Conservation (phyloP, 2,113 vertebrate species). For the Anguilla japonica region DNA sequence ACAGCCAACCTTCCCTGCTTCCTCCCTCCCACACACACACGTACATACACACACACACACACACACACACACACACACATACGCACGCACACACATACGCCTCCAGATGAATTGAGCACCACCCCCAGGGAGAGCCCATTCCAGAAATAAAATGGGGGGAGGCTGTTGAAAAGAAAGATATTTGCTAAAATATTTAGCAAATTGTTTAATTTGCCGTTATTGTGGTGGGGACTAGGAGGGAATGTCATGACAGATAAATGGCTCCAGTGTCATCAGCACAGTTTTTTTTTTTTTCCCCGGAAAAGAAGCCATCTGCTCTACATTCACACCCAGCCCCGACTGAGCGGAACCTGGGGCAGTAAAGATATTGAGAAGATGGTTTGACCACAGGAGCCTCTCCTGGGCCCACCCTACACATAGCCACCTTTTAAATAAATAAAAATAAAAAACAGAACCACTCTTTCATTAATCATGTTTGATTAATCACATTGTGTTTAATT, state of each 20-base stretch:
- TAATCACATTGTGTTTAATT: neutral
- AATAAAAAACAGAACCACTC: neutral
- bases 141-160: too few species aligned
- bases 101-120: constrained; percentile 20
- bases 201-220: constrained; percentile 23
- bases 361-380: too few species aligned
- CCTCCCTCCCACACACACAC: neutral
- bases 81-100: too few species aligned
- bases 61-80: too few species aligned
- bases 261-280: constrained; percentile 1
- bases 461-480: neutral
- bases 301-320: constrained; percentile 26
- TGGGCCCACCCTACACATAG: too few species aligned
- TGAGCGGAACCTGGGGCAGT: too few species aligned
- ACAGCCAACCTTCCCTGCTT: constrained; percentile 27
- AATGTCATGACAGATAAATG: constrained; percentile 23
- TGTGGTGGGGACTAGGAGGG: neutral
- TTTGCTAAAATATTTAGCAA: constrained; percentile 10
- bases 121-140: neutral
- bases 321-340: neutral
- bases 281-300: neutral
- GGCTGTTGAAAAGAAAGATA: neutral
- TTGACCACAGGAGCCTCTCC: too few species aligned
- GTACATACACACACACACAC: too few species aligned
- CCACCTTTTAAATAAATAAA: too few species aligned